Conservation (phyloP, 2,113 vertebrate genomes). For the Pluvialis apricaria region DNA sequence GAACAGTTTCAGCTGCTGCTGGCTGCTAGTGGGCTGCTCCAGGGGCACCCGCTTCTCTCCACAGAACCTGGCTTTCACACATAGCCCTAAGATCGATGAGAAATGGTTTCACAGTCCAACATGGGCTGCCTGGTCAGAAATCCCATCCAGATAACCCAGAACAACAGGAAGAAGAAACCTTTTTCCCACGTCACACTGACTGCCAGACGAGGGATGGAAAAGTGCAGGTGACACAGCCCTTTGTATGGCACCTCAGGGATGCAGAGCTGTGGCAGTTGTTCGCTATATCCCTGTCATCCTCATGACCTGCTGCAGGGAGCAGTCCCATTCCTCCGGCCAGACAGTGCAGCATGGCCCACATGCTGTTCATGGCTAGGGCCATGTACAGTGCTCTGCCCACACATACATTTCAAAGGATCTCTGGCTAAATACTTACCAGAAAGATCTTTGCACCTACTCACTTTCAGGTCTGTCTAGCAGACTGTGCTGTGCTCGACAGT, state of each 20-base stretch:
- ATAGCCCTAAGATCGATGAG: not conserved
- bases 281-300: rapidly evolving
- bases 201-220: not conserved
- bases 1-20: not conserved
- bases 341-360: not conserved
- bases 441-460: not conserved
- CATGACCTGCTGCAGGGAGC: not conserved
- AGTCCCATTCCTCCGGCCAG: not conserved
- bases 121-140: not conserved
- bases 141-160: too few relatives aligned
- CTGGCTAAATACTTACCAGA: not conserved
- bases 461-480: not conserved
- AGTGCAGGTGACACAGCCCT: not conserved
- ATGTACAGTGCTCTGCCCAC: not conserved
- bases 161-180: not conserved
- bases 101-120: not conserved
- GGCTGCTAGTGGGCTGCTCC: not conserved
- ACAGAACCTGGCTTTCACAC: not conserved
- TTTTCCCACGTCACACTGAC: not conserved
- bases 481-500: not conserved
- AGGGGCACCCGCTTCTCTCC: not conserved
- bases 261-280: not conserved
- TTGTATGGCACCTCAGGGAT: not conserved
- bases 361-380: not conserved
- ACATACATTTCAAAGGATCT: not conserved